Percentiles rank a stretch among this genome's conserved stretches.
phyloP scores from a whole-genome alignment of 2,797 vertebrate genomes.

The Aselliscus stoliczkanus region DNA sequence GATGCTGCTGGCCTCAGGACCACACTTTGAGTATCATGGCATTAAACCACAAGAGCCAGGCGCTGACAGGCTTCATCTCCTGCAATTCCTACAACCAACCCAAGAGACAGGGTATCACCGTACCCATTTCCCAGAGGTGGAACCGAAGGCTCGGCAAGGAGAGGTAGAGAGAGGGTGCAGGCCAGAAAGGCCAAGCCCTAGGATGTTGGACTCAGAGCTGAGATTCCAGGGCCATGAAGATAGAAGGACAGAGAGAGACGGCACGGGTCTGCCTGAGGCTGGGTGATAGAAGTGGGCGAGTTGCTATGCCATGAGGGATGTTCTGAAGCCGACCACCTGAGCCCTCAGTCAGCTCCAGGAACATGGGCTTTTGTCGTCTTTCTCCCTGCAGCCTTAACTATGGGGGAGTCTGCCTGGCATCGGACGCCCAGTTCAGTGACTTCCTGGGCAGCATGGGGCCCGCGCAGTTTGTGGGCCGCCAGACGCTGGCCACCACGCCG shows the following conservation, averaged over 20 bases:
- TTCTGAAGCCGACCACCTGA: neutral
- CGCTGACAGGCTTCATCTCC: neutral
- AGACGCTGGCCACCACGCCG: conserved; percentile 91
- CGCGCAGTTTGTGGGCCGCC: conserved; percentile 91
- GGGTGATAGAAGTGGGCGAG: neutral
- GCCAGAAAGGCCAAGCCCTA: neutral
- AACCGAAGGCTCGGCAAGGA: neutral
- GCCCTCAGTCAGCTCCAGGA: neutral
- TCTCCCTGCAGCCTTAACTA: conserved; percentile 92
- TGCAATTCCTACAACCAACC: neutral
- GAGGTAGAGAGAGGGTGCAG: neutral
- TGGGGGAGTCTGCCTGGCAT: conserved; percentile 95
- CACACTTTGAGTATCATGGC: neutral
- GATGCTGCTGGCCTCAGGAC: neutral
- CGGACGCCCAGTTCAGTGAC: conserved; percentile 89
- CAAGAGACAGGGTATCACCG: neutral
- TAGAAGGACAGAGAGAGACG: neutral
- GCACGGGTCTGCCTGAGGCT: neutral
- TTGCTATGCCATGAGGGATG: fast-evolving
- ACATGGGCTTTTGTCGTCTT: neutral
- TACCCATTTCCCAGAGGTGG: neutral
- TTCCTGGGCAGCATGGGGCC: conserved; percentile 93
- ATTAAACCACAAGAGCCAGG: neutral
- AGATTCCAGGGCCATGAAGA: neutral
- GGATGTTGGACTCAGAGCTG: neutral